Base-by-base conservation (phyloP, 2,797 vertebrate genomes). In the Moxostoma hubbsi region DNA sequence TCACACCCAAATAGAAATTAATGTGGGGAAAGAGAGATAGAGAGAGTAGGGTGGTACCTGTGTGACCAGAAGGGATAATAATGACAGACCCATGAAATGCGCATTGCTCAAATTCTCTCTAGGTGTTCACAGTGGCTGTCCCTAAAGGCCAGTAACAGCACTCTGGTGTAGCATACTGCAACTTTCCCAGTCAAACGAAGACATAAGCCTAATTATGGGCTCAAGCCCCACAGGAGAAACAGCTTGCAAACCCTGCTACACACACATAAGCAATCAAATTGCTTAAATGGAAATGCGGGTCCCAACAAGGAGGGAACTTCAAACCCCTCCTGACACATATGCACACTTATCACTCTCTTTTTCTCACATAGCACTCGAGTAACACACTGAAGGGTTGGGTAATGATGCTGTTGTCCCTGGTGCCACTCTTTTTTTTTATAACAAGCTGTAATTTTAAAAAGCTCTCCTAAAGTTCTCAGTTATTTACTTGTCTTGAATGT, bases 171-270 rank as follows among this genome's bases (percentile, higher is more conserved):
- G 77, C 47, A 15, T 45, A 55, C 72, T 73, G 68, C 16, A 77
- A 50, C 70, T 72, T 61, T 82, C 70, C 82, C 71, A 15, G 18
- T 79, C 64, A 68, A 87, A 88, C 86, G 75, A 63, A 82, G 51
- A 87, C 75, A 86, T 84, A 87, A 74, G 71, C 43, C 78, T 69
- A 85, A 79, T 82, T 85, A 85, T 75, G 62, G 70, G 75, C 67
- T 80, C 10, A 45, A 15, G 63, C 55, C 54, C 79, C 70, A 55
- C 51, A 58, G 79, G 68, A 79, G 46, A 80, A 16, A 15, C 70
- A 18, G 54, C 57, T 47, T 72, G 36, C 55, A 79, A 79, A 78
- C 55, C 16, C 61, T 47, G 59, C 12, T 65, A 68, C 59, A 57
- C 68, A 67, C 65, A 81, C 65, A 81, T 45, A 36, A 4, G 36